A percentile compares a stretch with the other conserved stretches of the same genome.
phyloP scores from a whole-genome alignment of 2,888 invertebrate species.

The Parnassius mnemosyne region DNA sequence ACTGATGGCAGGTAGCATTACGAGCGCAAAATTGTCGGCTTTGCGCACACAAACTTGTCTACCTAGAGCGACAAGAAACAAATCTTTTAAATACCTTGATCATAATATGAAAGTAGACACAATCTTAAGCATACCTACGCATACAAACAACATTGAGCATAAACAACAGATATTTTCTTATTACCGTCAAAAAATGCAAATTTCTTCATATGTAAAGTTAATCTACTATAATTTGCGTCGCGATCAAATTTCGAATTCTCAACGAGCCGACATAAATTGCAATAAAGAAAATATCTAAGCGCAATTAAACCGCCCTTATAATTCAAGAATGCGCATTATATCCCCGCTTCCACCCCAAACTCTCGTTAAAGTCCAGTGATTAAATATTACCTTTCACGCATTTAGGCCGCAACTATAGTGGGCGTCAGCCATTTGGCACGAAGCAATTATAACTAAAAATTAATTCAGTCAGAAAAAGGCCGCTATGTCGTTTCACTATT shows the following conservation, averaged over 20 bases:
- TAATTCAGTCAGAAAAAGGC: conserved; percentile 53
- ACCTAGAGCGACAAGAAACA: no score
- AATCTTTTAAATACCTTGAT: no score
- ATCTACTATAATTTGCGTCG: conserved; percentile 4
- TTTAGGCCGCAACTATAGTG: conserved; percentile 52
- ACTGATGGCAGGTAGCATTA: no score
- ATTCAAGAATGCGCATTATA: conserved; percentile 70
- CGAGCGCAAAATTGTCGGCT: no score
- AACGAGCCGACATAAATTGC: conserved; percentile 56
- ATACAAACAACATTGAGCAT: no score
- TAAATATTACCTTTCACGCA: conserved; percentile 71
- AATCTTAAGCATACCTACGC: no score
- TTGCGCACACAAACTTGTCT: no score
- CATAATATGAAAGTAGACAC: no score
- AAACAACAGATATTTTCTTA: no score
- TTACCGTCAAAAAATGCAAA: no score
- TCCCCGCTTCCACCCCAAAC: conserved; percentile 46
- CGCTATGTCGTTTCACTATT: background rate
- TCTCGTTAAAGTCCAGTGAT: conserved; percentile 69
- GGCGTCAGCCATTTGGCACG: conserved; percentile 57
- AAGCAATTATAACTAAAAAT: conserved; percentile 75
- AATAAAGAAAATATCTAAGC: conserved; percentile 67
- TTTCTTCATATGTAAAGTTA: background rate
- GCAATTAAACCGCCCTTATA: conserved; percentile 69
- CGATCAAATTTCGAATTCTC: conserved; percentile 20